phyloP scores from a whole-genome alignment of 2,888 invertebrate genomes.

The Mechanitis messenoides region DNA sequence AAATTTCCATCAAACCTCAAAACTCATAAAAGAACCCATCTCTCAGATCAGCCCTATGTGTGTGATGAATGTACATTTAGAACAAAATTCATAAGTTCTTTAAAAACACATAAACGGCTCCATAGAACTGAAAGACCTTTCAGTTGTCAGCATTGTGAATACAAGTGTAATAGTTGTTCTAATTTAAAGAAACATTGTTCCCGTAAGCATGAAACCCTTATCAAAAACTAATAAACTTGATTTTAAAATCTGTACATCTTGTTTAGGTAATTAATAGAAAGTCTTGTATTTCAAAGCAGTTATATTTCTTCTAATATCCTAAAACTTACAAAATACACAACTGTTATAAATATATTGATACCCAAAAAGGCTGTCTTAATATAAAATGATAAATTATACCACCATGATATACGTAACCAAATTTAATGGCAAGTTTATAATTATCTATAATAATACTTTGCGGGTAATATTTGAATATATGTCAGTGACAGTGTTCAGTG shows the following conservation, averaged over 20 bases:
- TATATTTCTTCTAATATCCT: slow-evolving; percentile 45
- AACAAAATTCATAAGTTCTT: slow-evolving; percentile 66
- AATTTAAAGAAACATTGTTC: slow-evolving; percentile 67
- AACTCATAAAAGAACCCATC: slow-evolving; percentile 65
- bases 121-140: slow-evolving; percentile 64
- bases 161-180: slow-evolving; percentile 68
- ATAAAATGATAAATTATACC: slow-evolving; percentile 56
- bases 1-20: slow-evolving; percentile 68
- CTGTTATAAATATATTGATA: slow-evolving; percentile 61
- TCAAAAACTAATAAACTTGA: slow-evolving; percentile 5
- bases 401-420: slow-evolving; percentile 55
- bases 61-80: slow-evolving; percentile 69
- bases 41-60: slow-evolving; percentile 62
- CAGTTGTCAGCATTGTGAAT: slow-evolving; percentile 56
- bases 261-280: slow-evolving; percentile 4
- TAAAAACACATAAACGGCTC: slow-evolving; percentile 62
- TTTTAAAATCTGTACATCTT: background rate
- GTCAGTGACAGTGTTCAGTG: slow-evolving; percentile 96
- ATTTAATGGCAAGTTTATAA: slow-evolving; percentile 51
- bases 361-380: slow-evolving; percentile 50
- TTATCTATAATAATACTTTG: slow-evolving; percentile 48
- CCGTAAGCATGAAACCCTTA: slow-evolving; percentile 44
- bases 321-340: slow-evolving; percentile 54
- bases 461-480: slow-evolving; percentile 34
- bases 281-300: slow-evolving; percentile 43